phyloP scores from a whole-genome alignment of 2,113 vertebrate genomes.

The Pagrus major region DNA sequence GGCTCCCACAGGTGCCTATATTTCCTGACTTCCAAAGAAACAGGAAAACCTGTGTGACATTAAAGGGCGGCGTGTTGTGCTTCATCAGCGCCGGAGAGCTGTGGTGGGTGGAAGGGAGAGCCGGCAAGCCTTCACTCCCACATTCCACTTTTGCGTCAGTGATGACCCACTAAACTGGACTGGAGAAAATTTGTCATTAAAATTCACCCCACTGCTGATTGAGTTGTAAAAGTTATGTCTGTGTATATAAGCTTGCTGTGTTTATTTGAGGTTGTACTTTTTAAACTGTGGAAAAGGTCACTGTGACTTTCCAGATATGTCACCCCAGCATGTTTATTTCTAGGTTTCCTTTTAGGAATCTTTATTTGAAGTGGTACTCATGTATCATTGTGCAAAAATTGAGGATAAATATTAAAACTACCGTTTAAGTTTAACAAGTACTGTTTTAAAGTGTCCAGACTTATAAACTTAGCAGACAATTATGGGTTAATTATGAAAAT shows the following conservation, averaged over 20 bases:
- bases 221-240: background rate
- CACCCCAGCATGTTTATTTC: background rate
- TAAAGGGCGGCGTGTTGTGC: background rate
- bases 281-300: background rate
- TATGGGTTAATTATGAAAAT: background rate
- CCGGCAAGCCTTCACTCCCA: slow-evolving; percentile 3
- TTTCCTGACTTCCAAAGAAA: background rate
- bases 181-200: slow-evolving; percentile 8
- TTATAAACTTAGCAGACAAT: background rate
- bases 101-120: slow-evolving; percentile 40
- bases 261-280: background rate
- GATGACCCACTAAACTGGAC: slow-evolving; percentile 67
- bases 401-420: background rate
- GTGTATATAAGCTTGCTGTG: background rate
- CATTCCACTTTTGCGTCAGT: slow-evolving; percentile 48
- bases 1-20: background rate
- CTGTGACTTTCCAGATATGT: background rate
- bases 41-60: slow-evolving; percentile 15
- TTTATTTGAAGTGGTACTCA: background rate
- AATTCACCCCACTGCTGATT: background rate
- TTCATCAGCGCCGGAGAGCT: slow-evolving; percentile 12
- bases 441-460: rapidly evolving
- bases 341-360: background rate
- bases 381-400: background rate
- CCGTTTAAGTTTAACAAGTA: background rate